Evolutionary conservation across 2,888 invertebrate genomes (phyloP), one percentile per base, ranked within the genome.

Genomic region (Dorcus hopei): DNA sequence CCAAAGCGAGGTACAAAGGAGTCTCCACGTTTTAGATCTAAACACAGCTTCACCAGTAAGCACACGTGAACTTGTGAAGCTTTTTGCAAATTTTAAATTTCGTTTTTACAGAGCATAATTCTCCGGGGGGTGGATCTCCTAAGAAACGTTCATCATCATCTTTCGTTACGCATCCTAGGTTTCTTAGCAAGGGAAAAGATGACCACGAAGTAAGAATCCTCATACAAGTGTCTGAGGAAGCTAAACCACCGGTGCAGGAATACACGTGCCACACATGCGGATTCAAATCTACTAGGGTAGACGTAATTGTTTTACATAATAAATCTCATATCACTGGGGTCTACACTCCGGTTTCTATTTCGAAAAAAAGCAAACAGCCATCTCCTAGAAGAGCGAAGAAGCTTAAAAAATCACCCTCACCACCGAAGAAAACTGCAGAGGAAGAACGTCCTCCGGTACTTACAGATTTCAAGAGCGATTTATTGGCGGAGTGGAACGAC

Each of bases 401-500:
- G 26, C 3, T 33, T 33, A 33, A 33, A 7, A 45, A 45, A 19
- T 39, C 52, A 66, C 42, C 48, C 38, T 58, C 57, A 33, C 41
- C 58, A 43, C 52, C 48, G 51, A 53, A 9, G 41, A 62, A 52
- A 39, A 19, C 38, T 1, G 7, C 26, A 33, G 45, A 65, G 62
- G 54, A 64, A 59, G 56, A 45, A 6, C 47, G 61, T 43, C 26
- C 61, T 56, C 11, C 42, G 58, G 60, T 58, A n/a, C 55, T 54
- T 26, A 61, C 61, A n/a, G 87, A 88, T 74, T 84, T 90, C 65
- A 85, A 87, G 59, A 86, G 83, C 57, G 86, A 88, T 67, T 79
- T 91, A 45, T 76, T 91, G 57, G 89, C 89, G 1, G 91, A 92
- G 71, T 92, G 91, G 91, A 87, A 86, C 63, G 90, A 90, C 67